Conservation (phyloP, 2,797 vertebrate genomes). For the Simalia tracyae region DNA sequence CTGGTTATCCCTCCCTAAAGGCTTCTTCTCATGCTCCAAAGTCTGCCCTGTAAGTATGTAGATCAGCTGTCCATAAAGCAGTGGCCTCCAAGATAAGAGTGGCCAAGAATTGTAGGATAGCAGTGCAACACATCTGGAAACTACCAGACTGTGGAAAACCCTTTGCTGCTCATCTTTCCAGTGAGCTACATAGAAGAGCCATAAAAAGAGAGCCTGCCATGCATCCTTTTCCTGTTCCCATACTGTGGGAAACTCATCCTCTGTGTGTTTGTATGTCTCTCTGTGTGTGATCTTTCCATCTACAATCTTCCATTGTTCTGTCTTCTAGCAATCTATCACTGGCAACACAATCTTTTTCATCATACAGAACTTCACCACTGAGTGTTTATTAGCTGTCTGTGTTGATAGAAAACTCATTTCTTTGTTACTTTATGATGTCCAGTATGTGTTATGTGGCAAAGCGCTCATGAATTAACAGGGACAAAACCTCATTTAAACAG, state of each 20-base stretch:
- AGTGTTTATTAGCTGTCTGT: conserved; percentile 29
- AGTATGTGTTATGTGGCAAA: conserved; percentile 27
- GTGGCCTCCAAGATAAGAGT: neutral
- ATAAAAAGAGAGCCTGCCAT: neutral
- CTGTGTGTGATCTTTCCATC: neutral
- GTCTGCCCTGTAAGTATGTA: neutral
- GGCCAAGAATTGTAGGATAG: neutral
- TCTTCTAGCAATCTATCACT: neutral
- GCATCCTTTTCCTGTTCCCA: neutral
- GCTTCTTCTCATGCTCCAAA: neutral
- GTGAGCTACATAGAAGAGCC: neutral
- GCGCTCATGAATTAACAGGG: conserved; percentile 47
- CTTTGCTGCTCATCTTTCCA: neutral
- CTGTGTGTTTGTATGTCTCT: neutral
- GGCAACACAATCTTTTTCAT: neutral
- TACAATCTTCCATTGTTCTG: neutral
- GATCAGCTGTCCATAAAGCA: neutral
- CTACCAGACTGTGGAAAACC: neutral
- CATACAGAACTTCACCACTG: neutral
- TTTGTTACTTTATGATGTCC: conserved; percentile 37
- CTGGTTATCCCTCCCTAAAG: neutral
- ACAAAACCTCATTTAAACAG: conserved; percentile 51
- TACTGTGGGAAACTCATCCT: neutral
- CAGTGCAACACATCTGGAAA: neutral
- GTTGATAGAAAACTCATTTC: conserved; percentile 24